Percentiles rank a stretch among this genome's conserved stretches.
Conservation (phyloP, 2,797 vertebrate species). For the Silurus aristotelis region DNA sequence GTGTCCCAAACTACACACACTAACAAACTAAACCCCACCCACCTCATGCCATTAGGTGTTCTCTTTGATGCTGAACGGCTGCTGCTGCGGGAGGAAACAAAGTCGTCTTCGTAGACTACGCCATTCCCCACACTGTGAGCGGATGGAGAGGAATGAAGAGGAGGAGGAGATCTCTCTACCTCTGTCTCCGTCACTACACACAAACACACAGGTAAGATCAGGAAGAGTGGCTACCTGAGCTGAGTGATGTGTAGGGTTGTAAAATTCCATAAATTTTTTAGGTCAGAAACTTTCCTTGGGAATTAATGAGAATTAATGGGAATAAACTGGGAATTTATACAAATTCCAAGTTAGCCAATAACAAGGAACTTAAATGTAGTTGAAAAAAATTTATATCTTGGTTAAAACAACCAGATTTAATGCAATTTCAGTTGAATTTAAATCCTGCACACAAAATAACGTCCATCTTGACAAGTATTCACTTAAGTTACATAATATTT, state of each 20-base stretch:
- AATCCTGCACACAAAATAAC: too few species aligned
- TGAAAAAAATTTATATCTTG: too few species aligned
- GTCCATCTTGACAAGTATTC: too few species aligned
- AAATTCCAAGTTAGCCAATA: too few species aligned
- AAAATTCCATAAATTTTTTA: too few species aligned
- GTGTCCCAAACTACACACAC: background rate
- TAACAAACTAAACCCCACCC: background rate
- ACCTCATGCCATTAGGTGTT: slow-evolving; percentile 78
- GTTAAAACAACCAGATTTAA: too few species aligned
- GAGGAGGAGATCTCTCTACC: slow-evolving; percentile 62
- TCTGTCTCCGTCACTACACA: slow-evolving; percentile 75
- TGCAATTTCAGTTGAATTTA: too few species aligned
- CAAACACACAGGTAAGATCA: slow-evolving; percentile 29
- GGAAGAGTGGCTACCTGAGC: background rate
- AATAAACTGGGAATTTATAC: too few species aligned
- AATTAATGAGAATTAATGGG: too few species aligned
- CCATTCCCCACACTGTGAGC: slow-evolving; percentile 65
- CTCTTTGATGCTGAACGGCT: slow-evolving; percentile 72
- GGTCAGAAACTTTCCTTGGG: too few species aligned
- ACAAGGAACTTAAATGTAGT: too few species aligned
- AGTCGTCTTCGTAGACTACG: slow-evolving; percentile 86
- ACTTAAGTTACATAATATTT: too few species aligned
- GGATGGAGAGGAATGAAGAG: slow-evolving; percentile 64
- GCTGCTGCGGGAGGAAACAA: slow-evolving; percentile 81
- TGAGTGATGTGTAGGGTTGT: background rate